Base-by-base conservation (phyloP, 2,888 invertebrate species). In the Lithophane socia region DNA sequence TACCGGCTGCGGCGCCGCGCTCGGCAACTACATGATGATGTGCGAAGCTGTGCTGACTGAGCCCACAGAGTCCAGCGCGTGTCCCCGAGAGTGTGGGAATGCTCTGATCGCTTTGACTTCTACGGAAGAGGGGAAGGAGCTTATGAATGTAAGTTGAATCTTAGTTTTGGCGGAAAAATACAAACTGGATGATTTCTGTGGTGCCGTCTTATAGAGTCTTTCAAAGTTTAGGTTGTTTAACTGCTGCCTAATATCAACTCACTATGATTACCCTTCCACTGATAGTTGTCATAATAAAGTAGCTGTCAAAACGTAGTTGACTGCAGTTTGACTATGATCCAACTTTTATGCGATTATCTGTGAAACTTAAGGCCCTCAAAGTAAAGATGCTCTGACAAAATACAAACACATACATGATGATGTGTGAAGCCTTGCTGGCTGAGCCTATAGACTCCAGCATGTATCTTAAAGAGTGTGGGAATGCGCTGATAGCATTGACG, bases 21-120 rank as follows among this genome's bases (percentile, higher is more conserved):
- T 98, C 77, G 97, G 97, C 92, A 98, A 98, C 94, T 98, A 98
- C 95, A 97, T 98, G 93, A 94, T 97, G 83, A 97, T 97, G 88
- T 99, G 98, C 92, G 97, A 97, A 13, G 97, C 97, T 9, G 97
- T 98, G 54, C 96, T 98, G 56, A 97, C 97, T 66, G 97, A 97
- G 49, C 97, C 95, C 56, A 97, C 93, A 88, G 63, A 68, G 21
- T 18, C 72, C 7, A 95, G 90, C 87, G 91, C 92, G 82, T 98
- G 99, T 91, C 98, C 98, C 0, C 97, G 98, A 89, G 96, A 97
- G 71, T 98, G 98, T 92, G 97, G 98, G 88, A 97, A 98, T 91
- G 98, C 98, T 0, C 97, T 98, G 60, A 98, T 98, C 64, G 98
- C 98, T 0, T 97, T 98, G 64, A 98, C 98, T 0, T 98, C 98